These are phyloP conservation scores for Ormyrus labotus DNA, from an alignment of 2,888 invertebrate genomes.

Conservation along the genomic window DNA sequence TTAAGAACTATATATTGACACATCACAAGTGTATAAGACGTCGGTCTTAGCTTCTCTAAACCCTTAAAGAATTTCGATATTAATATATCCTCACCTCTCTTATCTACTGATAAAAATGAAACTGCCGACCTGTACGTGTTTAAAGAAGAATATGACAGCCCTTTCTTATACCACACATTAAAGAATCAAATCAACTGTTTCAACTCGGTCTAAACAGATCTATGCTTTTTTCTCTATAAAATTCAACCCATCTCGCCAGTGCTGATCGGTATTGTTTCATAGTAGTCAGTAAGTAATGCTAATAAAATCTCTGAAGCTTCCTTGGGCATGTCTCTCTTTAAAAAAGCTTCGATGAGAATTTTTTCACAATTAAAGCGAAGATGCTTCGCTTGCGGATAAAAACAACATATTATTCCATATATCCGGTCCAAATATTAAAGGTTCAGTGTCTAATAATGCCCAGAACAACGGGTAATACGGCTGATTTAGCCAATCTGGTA, in stretches of 20 bases:
- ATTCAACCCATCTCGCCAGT: too few species aligned
- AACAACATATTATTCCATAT: slow-evolving; percentile 58
- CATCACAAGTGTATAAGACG: neutral
- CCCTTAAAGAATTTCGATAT: too few species aligned
- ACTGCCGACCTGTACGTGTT: too few species aligned
- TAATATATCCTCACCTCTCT: too few species aligned
- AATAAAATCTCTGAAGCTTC: slow-evolving; percentile 57
- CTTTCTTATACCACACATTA: neutral
- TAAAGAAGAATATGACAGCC: too few species aligned
- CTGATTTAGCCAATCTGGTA: slow-evolving; percentile 37
- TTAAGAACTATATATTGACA: slow-evolving; percentile 1
- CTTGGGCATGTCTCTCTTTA: too few species aligned
- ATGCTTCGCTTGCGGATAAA: slow-evolving; percentile 57
- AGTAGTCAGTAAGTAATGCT: slow-evolving; percentile 57
- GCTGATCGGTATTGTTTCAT: too few species aligned
- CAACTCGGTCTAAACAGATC: too few species aligned
- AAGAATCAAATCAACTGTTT: too few species aligned
- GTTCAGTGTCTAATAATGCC: slow-evolving; percentile 4
- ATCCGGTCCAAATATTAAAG: neutral
- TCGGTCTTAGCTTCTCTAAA: too few species aligned
- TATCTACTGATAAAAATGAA: too few species aligned
- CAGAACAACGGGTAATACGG: slow-evolving; percentile 42
- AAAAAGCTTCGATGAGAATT: slow-evolving; percentile 48
- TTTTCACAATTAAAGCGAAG: slow-evolving; percentile 56
- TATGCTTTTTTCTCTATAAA: too few species aligned